These are phyloP conservation scores for Miniopterus natalensis DNA, from an alignment of 2,113 vertebrate genomes.

Conservation along the genomic window DNA sequence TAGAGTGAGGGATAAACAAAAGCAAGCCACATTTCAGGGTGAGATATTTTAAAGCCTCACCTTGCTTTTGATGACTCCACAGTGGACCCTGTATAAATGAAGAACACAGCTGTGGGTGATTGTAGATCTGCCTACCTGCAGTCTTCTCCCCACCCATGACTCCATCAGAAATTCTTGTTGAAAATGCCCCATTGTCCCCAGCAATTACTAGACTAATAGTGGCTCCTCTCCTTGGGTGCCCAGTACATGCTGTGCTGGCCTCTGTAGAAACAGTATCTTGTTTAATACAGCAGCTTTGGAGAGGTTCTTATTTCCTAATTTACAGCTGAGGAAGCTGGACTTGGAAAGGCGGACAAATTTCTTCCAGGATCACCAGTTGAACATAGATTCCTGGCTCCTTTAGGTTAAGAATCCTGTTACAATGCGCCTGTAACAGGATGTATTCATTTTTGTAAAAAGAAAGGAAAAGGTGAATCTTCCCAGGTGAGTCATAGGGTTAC, in stretches of 20 bases:
- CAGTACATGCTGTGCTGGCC: fast-evolving
- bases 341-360: background rate
- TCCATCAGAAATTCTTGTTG: background rate
- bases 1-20: background rate
- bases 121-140: background rate
- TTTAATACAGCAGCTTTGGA: background rate
- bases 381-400: background rate
- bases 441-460: background rate
- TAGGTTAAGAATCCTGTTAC: background rate
- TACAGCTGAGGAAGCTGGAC: background rate
- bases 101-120: background rate
- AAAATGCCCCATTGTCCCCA: background rate
- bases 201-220: background rate
- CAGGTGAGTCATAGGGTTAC: background rate
- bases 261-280: background rate
- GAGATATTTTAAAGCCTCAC: background rate
- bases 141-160: background rate
- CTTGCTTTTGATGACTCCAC: background rate
- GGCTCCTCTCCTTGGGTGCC: background rate
- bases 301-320: background rate
- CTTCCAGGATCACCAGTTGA: background rate
- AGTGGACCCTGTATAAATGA: background rate
- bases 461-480: background rate
- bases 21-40: background rate
- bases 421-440: background rate